A percentile compares a stretch with the other conserved stretches of the same genome.
These are phyloP conservation scores for Drosophila repletoides DNA, from an alignment of 1,140 invertebrate species.

Conservation along the genomic window DNA sequence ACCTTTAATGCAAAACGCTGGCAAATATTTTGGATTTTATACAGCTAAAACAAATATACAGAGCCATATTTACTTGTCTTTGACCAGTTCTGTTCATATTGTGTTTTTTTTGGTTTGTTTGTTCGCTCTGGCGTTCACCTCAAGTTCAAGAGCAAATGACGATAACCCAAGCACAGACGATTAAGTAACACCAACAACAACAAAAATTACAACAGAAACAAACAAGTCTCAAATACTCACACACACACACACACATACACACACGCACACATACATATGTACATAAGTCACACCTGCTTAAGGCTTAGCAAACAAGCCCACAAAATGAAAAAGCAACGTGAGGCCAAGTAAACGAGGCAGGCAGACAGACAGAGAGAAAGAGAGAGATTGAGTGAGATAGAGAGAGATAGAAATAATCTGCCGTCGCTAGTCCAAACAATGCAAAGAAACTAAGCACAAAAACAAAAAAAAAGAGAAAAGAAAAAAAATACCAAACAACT, in stretches of 20 bases:
- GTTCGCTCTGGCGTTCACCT: constrained; percentile 43
- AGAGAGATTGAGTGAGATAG: neutral
- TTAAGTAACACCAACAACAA: constrained; percentile 64
- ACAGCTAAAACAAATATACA: too few species aligned
- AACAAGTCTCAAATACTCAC: constrained; percentile 64
- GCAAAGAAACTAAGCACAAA: constrained; percentile 14
- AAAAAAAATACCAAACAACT: constrained; percentile 30
- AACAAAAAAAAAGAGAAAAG: neutral
- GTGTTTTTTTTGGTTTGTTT: constrained; percentile 28
- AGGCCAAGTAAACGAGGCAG: constrained; percentile 19
- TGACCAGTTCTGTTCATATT: constrained; percentile 27
- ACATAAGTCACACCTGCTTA: constrained; percentile 66
- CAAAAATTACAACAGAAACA: constrained; percentile 29
- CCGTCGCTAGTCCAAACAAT: constrained; percentile 32
- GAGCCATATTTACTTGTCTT: too few species aligned
- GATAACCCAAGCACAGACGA: constrained; percentile 69
- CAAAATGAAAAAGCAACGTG: constrained; percentile 53
- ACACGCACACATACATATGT: constrained; percentile 11
- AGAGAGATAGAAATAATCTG: constrained; percentile 11
- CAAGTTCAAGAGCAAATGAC: constrained; percentile 76
- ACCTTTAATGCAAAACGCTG: too few species aligned
- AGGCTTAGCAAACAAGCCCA: constrained; percentile 42
- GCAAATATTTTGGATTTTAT: too few species aligned
- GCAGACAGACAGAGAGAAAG: neutral
- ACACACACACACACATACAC: constrained; percentile 14